Conservation (phyloP, 2,113 vertebrate genomes). For the Pteronura brasiliensis region DNA sequence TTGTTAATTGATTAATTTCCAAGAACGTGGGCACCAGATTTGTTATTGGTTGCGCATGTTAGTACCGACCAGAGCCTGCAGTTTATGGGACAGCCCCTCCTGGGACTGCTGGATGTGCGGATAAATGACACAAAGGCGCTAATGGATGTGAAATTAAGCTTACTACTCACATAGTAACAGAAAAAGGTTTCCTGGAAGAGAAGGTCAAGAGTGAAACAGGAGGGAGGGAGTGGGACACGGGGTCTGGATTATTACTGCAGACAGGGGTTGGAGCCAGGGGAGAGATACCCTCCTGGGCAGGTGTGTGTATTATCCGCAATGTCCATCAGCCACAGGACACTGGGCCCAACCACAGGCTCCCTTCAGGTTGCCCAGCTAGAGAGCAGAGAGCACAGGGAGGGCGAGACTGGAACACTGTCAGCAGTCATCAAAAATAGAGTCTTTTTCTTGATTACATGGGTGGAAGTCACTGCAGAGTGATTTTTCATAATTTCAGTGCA, state of each 20-base stretch:
- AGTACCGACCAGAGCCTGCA: neutral
- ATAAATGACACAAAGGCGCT: neutral
- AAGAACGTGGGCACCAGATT: neutral
- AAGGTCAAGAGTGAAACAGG: neutral
- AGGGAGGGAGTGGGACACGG: accelerated
- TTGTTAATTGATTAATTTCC: neutral
- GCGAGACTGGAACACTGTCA: neutral
- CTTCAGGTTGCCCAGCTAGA: neutral
- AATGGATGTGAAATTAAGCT: neutral
- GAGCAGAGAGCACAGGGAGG: neutral
- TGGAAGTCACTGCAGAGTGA: neutral
- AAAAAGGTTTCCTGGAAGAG: accelerated
- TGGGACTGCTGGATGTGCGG: neutral
- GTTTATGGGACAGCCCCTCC: neutral
- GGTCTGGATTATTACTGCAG: neutral
- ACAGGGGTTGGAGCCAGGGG: accelerated
- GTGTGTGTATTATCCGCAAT: neutral
- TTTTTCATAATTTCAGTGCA: neutral
- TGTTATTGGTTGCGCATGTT: neutral
- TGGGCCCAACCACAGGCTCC: neutral
- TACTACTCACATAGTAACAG: too few species aligned
- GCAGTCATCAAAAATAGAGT: neutral
- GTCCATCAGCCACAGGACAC: accelerated
- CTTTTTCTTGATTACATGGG: neutral
- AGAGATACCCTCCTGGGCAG: neutral